phyloP scores from a whole-genome alignment of 2,113 vertebrate species.

The Hydrochoerus hydrochaeris region DNA sequence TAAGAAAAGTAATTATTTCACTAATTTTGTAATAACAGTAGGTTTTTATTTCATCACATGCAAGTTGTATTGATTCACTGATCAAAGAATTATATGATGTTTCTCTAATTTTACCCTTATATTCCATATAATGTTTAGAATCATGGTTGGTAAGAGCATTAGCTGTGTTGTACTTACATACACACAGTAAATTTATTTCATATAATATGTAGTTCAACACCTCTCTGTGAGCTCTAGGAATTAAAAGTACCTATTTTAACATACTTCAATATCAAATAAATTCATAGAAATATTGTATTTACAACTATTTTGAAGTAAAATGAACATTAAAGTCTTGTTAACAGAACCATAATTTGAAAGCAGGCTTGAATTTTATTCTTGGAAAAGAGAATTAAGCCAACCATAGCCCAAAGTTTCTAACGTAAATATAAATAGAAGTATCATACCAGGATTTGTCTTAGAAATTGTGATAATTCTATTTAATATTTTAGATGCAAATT shows the following conservation, averaged over 20 bases:
- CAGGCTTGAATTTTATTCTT: neutral
- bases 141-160: neutral
- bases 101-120: neutral
- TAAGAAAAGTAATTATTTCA: no score
- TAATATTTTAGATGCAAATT: neutral
- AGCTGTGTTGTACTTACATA: neutral
- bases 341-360: neutral
- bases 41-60: no score
- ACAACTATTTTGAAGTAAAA: neutral
- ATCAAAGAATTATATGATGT: neutral
- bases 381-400: neutral
- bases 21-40: no score
- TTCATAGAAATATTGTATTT: neutral
- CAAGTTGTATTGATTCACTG: no score
- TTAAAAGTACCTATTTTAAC: constrained; percentile 42
- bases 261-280: constrained; percentile 24
- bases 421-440: neutral
- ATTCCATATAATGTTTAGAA: neutral
- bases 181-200: neutral
- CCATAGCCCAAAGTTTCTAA: neutral
- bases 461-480: neutral
- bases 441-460: neutral
- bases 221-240: neutral
- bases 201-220: neutral
- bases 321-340: neutral